Evolutionary conservation across 1,140 invertebrate genomes (phyloP).

Genomic region (Euura lappo): DNA sequence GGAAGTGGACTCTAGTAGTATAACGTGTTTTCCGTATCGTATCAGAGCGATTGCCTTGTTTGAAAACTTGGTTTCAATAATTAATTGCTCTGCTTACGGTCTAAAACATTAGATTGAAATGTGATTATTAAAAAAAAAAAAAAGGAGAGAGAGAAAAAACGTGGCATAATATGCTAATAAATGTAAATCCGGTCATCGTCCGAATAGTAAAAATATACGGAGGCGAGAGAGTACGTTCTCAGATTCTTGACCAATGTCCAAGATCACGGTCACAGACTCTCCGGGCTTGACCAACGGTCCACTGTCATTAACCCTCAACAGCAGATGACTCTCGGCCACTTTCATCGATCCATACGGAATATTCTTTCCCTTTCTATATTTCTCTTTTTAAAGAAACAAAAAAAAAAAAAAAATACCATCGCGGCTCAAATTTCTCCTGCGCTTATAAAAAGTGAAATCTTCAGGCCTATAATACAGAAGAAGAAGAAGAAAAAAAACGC

Average conservation of each 20-base stretch:
- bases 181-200: neutral
- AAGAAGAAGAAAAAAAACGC: no score
- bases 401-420: neutral
- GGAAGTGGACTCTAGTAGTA: no score
- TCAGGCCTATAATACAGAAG: neutral
- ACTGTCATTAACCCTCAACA: neutral
- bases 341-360: neutral
- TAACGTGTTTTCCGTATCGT: no score
- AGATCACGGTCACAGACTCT: neutral
- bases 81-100: no score
- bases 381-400: neutral
- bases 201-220: neutral
- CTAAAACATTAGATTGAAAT: no score
- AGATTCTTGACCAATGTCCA: constrained; percentile 1
- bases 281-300: neutral
- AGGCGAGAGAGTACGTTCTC: neutral
- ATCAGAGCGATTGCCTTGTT: no score
- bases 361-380: neutral
- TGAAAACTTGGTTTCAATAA: no score
- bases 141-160: no score
- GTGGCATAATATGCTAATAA: neutral
- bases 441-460: neutral
- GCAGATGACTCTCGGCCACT: neutral
- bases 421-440: neutral
- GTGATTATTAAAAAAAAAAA: no score